Base-by-base conservation (phyloP, 2,113 vertebrate genomes). In the Chloropsis cyanopogon region DNA sequence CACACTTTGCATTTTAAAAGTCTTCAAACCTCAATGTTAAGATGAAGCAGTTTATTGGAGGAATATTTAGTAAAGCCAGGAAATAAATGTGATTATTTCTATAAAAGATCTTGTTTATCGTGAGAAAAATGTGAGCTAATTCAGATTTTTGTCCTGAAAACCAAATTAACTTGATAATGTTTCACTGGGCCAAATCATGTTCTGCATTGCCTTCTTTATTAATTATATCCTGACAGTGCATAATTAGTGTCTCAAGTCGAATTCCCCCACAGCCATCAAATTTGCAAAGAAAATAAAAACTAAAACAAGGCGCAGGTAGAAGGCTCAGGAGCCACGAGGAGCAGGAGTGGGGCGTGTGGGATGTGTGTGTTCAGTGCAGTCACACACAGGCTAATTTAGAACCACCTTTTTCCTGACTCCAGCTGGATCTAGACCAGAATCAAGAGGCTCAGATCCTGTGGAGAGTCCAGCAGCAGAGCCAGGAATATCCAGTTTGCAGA, bases 311-410 rank as follows among this genome's bases (percentile, higher is more conserved):
- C 25, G 14, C 73, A 73, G 35, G 50, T 8, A 42, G 41, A 56
- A 52, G 37, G 17, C 33, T 41, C 4, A 6, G 49, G 66, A 71
- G 37, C n/a, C n/a, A 53, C 0, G 1, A 44, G 61, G 70, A 78
- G 71, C 6, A 46, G 35, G 18, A 79, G 25, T 1, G 5, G 17
- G 5, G 0, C n/a, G n/a, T n/a, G n/a, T n/a, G n/a, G n/a, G n/a
- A n/a, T 5, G 41, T 16, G 33, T 31, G 35, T 42, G 8, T 18
- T 47, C 2, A 15, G 44, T 15, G 59, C 66, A 53, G 46, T 12
- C 21, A 29, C 42, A 44, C 35, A 10, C 4, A 7, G 50, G 50
- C n/a, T 87, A 3, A 60, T 21, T 44, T 7, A 13, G 22, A 70
- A 44, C 29, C 49, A n/a, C 22, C 7, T 2, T 28, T 41, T 15